These are phyloP conservation scores for Clistopyga incitator DNA, from an alignment of 2,888 invertebrate species.

Conservation along the genomic window DNA sequence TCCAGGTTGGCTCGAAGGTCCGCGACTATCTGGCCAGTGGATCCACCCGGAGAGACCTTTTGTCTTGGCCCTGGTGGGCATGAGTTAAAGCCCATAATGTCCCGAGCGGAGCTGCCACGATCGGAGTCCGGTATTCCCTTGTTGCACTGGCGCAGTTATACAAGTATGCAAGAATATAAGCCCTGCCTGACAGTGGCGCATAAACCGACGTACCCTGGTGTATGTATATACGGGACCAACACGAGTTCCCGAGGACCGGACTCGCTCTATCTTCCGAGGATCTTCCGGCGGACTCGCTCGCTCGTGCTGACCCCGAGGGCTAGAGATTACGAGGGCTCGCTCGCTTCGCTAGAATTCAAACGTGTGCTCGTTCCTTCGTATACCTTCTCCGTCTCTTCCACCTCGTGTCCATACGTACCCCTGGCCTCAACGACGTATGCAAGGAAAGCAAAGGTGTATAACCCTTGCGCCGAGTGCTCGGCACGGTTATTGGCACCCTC, in stretches of 20 bases:
- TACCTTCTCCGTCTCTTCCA: slow-evolving; percentile 18
- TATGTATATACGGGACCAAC: slow-evolving; percentile 8
- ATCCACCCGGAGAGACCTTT: slow-evolving; percentile 71
- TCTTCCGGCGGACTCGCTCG: slow-evolving; percentile 69
- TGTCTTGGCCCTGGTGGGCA: slow-evolving; percentile 73
- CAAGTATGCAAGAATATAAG: slow-evolving; percentile 64
- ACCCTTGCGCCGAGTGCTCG: neutral
- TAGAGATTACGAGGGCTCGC: slow-evolving; percentile 81
- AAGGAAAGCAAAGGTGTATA: slow-evolving; percentile 13
- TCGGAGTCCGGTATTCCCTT: slow-evolving; percentile 41
- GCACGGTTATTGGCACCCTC: neutral
- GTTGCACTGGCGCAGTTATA: slow-evolving; percentile 50
- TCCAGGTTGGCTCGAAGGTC: slow-evolving; percentile 39
- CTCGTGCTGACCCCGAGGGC: slow-evolving; percentile 80
- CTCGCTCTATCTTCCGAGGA: slow-evolving; percentile 65
- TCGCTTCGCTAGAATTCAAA: slow-evolving; percentile 76
- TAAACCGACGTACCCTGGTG: slow-evolving; percentile 30
- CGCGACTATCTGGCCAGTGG: slow-evolving; percentile 46
- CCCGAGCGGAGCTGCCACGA: slow-evolving; percentile 49
- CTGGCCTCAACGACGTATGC: slow-evolving; percentile 9
- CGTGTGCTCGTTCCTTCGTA: slow-evolving; percentile 52
- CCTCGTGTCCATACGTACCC: slow-evolving; percentile 25
- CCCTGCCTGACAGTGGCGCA: slow-evolving; percentile 42
- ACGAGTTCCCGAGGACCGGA: slow-evolving; percentile 69
- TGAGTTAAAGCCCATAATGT: slow-evolving; percentile 74